Conservation (phyloP, 1,140 invertebrate species). For the Ladona fulva region DNA sequence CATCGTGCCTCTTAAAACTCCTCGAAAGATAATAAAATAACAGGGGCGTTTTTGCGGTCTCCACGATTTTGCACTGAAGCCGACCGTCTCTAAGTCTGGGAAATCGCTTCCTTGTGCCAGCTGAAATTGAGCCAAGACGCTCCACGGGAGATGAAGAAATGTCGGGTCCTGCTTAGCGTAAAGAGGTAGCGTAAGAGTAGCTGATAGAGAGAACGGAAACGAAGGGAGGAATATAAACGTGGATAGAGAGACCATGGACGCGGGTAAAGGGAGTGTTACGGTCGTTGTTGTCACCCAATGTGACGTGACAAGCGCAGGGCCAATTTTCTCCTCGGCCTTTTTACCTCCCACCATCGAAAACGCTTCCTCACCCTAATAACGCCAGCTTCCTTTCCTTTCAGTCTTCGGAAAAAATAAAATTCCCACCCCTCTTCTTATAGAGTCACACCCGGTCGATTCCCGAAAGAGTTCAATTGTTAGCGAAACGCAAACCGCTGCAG, state of each 20-base stretch:
- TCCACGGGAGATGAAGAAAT: neutral
- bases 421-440: neutral
- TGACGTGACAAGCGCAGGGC: too few species aligned
- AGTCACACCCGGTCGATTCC: neutral
- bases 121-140: neutral
- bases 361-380: too few species aligned
- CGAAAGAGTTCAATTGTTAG: neutral
- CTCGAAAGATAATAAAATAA: neutral
- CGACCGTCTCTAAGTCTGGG: neutral
- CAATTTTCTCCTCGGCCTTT: too few species aligned
- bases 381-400: too few species aligned
- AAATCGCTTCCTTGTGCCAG: neutral
- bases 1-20: too few species aligned
- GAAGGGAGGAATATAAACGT: neutral
- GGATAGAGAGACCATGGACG: too few species aligned
- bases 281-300: too few species aligned
- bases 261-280: too few species aligned
- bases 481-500: neutral
- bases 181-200: neutral
- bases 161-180: neutral
- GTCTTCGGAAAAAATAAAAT: too few species aligned
- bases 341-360: too few species aligned
- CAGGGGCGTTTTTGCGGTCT: neutral
- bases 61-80: neutral
- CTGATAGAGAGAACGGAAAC: neutral